phyloP scores from a whole-genome alignment of 2,113 vertebrate genomes.

The Jaculus jaculus region DNA sequence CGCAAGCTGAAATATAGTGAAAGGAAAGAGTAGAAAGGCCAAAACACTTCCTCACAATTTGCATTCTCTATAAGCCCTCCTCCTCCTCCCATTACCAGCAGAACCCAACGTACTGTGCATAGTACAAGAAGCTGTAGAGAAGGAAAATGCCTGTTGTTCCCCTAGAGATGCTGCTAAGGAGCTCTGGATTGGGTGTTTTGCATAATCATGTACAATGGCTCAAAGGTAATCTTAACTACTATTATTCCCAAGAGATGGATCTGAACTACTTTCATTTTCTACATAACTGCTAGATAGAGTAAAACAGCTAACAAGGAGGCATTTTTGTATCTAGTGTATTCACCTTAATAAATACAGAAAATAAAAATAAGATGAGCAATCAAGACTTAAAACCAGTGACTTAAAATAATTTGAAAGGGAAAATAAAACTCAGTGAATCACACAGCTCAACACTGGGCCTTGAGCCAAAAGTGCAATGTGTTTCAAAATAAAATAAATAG shows the following conservation, averaged over 20 bases:
- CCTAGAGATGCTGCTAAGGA: not conserved
- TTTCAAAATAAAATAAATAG: constrained; percentile 30
- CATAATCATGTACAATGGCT: not conserved
- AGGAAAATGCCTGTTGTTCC: not conserved
- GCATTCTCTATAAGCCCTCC: not conserved
- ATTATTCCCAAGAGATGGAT: not conserved
- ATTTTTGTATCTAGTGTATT: not conserved
- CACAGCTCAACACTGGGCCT: not conserved
- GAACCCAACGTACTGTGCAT: not conserved
- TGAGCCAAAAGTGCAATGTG: not conserved
- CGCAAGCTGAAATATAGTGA: not conserved
- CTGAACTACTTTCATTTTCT: not conserved
- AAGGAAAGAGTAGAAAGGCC: not conserved
- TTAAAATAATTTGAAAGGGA: constrained; percentile 21
- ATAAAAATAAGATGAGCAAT: not conserved
- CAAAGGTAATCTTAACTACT: not conserved
- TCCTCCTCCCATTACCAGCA: not conserved
- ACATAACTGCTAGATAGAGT: not conserved
- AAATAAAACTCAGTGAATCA: not conserved
- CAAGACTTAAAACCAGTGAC: not conserved
- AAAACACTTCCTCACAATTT: not conserved
- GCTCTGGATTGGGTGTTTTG: not conserved
- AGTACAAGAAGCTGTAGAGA: not conserved
- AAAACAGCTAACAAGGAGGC: not conserved
- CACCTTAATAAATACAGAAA: not conserved